Percentiles rank a stretch among this genome's conserved stretches.
Evolutionary conservation across 2,797 vertebrate genomes (phyloP).

Genomic region (Phoxinus dragarum): DNA sequence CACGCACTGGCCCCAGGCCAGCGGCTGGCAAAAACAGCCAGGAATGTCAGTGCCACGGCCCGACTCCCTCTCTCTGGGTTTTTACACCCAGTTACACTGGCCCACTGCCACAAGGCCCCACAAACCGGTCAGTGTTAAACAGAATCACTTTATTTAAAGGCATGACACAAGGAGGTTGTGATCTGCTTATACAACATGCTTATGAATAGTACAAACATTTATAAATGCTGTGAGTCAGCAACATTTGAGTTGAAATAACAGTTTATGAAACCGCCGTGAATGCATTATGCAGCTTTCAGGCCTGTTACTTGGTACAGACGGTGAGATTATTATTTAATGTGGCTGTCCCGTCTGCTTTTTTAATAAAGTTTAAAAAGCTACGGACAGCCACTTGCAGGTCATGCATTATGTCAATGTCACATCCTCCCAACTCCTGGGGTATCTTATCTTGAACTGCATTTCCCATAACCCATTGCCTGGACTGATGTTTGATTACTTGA

Average conservation of each 20-base stretch:
- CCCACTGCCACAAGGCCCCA: slow-evolving; percentile 34
- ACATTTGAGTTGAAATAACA: not conserved
- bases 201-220: slow-evolving; percentile 3
- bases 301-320: not conserved
- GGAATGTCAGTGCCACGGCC: slow-evolving; percentile 54
- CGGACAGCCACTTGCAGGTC: not conserved
- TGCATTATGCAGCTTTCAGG: slow-evolving; percentile 1
- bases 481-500: no score
- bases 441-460: no score
- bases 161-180: slow-evolving; percentile 32
- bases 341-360: not conserved
- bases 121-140: slow-evolving; percentile 30
- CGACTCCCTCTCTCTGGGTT: slow-evolving; percentile 56
- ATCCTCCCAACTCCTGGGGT: no score
- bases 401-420: not conserved
- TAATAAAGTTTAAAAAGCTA: not conserved
- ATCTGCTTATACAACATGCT: slow-evolving; percentile 27
- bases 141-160: slow-evolving; percentile 50
- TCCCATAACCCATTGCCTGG: no score
- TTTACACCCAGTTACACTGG: slow-evolving; percentile 31
- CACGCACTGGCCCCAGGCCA: slow-evolving; percentile 73
- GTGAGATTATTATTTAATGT: slow-evolving; percentile 25
- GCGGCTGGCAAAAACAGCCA: slow-evolving; percentile 60
- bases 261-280: slow-evolving; percentile 7
- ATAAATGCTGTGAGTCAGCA: slow-evolving; percentile 40